These are phyloP conservation scores for Coilia nasus DNA, from an alignment of 2,797 vertebrate species.

Conservation along the genomic window DNA sequence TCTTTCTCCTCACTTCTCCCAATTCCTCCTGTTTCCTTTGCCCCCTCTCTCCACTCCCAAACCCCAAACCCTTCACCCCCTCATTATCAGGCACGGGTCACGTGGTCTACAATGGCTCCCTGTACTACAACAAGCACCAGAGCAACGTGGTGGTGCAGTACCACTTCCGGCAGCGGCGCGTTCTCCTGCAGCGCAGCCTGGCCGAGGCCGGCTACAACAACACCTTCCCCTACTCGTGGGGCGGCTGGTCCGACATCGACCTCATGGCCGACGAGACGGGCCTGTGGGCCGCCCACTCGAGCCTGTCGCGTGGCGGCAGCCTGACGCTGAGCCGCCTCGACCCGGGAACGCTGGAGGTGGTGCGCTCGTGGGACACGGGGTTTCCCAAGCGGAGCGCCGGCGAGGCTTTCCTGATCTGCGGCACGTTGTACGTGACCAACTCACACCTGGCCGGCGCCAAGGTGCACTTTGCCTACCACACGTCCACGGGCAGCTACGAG, in stretches of 20 bases:
- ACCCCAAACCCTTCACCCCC: background rate
- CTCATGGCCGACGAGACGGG: constrained; percentile 97
- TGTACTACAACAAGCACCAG: constrained; percentile 88
- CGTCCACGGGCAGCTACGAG: constrained; percentile 91
- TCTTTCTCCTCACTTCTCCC: no score
- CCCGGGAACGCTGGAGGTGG: constrained; percentile 84
- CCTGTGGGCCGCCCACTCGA: constrained; percentile 93
- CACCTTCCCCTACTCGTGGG: constrained; percentile 97
- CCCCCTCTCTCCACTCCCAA: constrained; percentile 59
- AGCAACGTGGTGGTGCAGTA: constrained; percentile 90
- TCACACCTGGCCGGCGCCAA: constrained; percentile 96
- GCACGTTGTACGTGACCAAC: constrained; percentile 94
- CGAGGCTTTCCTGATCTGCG: constrained; percentile 96
- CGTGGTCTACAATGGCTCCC: constrained; percentile 85
- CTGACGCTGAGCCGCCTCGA: constrained; percentile 88
- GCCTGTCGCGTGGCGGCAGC: constrained; percentile 93
- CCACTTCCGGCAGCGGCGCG: constrained; percentile 85
- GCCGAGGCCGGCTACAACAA: constrained; percentile 96
- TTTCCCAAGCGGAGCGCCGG: constrained; percentile 96
- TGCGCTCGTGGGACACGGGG: constrained; percentile 91
- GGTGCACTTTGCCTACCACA: constrained; percentile 95
- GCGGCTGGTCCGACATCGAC: constrained; percentile 96
- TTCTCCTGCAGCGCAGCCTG: constrained; percentile 87
- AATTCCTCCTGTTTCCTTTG: background rate
- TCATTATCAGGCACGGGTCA: constrained; percentile 82